phyloP scores from a whole-genome alignment of 2,888 invertebrate species.

The Subacronicta megacephala region DNA sequence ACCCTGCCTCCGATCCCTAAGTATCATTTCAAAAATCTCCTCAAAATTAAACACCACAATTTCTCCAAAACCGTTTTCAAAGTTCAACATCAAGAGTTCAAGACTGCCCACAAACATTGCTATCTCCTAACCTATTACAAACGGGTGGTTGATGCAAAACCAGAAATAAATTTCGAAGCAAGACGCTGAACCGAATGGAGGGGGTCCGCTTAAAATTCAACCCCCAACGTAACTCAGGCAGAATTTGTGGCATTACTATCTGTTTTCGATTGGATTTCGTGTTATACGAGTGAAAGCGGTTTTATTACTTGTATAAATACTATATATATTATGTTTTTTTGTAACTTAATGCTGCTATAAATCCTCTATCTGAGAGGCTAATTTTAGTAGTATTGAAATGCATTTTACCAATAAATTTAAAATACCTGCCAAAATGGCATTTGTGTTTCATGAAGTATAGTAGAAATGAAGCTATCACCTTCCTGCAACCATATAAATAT shows the following conservation, averaged over 20 bases:
- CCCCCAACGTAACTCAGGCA: constrained; percentile 66
- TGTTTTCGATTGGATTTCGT: constrained; percentile 34
- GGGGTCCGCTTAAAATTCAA: constrained; percentile 76
- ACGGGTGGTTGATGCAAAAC: constrained; percentile 74
- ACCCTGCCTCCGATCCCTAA: too few relatives aligned
- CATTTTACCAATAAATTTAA: too few relatives aligned
- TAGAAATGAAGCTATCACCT: too few relatives aligned
- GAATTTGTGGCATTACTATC: constrained; percentile 54
- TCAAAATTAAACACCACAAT: not conserved
- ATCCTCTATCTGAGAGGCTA: too few relatives aligned
- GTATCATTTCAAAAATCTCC: too few relatives aligned
- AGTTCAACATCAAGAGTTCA: not conserved
- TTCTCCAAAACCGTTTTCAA: not conserved
- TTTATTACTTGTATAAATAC: constrained; percentile 14
- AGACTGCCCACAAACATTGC: constrained; percentile 7
- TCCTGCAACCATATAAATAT: too few relatives aligned
- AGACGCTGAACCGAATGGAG: constrained; percentile 69
- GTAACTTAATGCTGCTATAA: too few relatives aligned
- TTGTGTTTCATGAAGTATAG: too few relatives aligned
- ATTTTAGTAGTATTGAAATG: too few relatives aligned
- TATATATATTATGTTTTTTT: not conserved
- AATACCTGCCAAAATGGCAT: too few relatives aligned
- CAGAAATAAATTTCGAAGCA: constrained; percentile 79
- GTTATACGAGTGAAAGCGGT: not conserved
- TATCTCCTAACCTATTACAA: constrained; percentile 53